Percentiles rank a stretch among this genome's conserved stretches.
Conservation (phyloP, 2,888 invertebrate genomes). For the Lasius fuliginosus region DNA sequence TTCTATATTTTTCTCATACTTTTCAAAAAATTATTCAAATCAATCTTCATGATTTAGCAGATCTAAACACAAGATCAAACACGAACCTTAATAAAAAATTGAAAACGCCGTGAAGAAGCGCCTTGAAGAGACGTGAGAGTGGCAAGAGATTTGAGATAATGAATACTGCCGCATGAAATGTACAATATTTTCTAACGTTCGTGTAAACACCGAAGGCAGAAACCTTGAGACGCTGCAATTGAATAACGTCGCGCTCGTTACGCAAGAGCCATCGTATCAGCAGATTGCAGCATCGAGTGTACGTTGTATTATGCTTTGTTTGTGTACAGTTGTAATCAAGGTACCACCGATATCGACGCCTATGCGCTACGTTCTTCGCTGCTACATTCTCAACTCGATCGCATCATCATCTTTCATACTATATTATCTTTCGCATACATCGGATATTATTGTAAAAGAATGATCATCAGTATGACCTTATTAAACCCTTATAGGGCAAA, state of each 20-base stretch:
- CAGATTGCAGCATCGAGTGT: slow-evolving; percentile 65
- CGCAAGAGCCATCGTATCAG: slow-evolving; percentile 64
- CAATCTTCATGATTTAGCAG: background rate
- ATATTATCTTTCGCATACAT: background rate
- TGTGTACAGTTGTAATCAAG: slow-evolving; percentile 13
- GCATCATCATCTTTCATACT: slow-evolving; percentile 1
- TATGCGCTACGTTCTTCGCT: background rate
- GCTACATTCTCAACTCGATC: background rate
- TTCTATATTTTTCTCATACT: background rate
- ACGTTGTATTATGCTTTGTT: slow-evolving; percentile 3
- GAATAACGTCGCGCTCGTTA: slow-evolving; percentile 69
- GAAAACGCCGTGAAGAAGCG: background rate
- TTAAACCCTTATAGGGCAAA: background rate
- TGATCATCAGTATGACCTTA: background rate
- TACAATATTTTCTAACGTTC: slow-evolving; percentile 50
- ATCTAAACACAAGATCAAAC: background rate
- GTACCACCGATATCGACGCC: background rate
- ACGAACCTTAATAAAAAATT: background rate
- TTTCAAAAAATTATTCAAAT: background rate
- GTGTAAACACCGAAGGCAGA: slow-evolving; percentile 59
- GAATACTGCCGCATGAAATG: background rate
- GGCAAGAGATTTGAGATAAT: background rate
- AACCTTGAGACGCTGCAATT: slow-evolving; percentile 77
- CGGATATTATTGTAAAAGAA: background rate
- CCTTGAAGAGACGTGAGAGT: background rate